Base-by-base conservation (phyloP, 2,113 vertebrate species). In the Anguilla japonica region DNA sequence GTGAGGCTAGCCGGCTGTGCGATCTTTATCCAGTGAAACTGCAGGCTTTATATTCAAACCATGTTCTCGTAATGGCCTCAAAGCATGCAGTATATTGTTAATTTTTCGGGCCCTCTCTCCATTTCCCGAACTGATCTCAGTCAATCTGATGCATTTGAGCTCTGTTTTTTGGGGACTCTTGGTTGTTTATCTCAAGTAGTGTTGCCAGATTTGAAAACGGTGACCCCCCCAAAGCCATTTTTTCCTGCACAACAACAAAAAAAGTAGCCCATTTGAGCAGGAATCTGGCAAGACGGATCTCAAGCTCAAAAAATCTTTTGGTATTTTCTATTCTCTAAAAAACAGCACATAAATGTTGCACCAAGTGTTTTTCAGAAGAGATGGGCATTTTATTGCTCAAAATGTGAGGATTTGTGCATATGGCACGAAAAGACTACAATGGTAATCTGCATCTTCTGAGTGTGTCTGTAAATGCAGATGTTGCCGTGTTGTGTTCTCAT, bases 91-190 rank as follows among this genome's bases (percentile, higher is more conserved):
- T 82, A 88, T 46, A 63, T 81, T 83, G 34, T 63, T 89, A 84
- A 89, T 88, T 84, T 86, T 79, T 88, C 86, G 86, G 82, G 86
- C 84, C 80, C 84, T 85, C 43, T 84, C 80, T 83, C 83, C 81
- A 4, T n/a, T 83, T 87, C 84, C 84, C 82, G 79, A 87, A 67
- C 16, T 89, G 63, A 89, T 34, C 43, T 46, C 43, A 78, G 88
- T 83, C 79, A 67, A 71, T 84, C 84, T 85, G 29, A 41, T 85
- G 26, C 80, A 63, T 84, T 39, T 87, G 82, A 79, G 41, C 82
- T 85, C 81, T 81, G 43, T 83, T 81, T 85, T 67, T 2, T 34
- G 34, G 9, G 6, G 13, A 6, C 81, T 14, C 22, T 50, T 53
- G 14, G 15, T 56, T 57, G 50, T 53, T 53, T 53, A 53, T 53